Evolutionary conservation across 2,113 vertebrate genomes (phyloP).

Genomic region (Gila orcuttii): DNA sequence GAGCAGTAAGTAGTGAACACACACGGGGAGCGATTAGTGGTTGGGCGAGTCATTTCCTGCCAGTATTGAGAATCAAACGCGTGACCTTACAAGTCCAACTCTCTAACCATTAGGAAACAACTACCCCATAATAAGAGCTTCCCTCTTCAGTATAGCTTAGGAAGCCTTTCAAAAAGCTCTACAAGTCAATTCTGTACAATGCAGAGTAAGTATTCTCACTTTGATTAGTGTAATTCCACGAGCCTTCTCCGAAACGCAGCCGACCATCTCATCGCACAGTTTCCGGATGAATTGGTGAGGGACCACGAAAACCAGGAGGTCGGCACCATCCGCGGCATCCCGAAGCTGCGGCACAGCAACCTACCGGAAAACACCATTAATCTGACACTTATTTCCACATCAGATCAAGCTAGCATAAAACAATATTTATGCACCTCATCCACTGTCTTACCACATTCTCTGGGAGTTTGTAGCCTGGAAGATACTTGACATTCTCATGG

Average conservation of each 20-base stretch:
- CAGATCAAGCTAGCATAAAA: not conserved
- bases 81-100: no score
- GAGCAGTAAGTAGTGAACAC: no score
- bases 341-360: constrained; percentile 81
- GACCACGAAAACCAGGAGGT: constrained; percentile 90
- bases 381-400: not conserved
- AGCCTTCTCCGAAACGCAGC: constrained; percentile 78
- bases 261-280: constrained; percentile 86
- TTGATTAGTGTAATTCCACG: constrained; percentile 93
- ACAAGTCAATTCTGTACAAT: not conserved
- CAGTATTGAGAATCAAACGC: no score
- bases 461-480: constrained; percentile 90
- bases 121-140: not conserved
- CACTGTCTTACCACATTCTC: constrained; percentile 88
- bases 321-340: constrained; percentile 85
- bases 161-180: not conserved
- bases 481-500: constrained; percentile 92
- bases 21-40: no score
- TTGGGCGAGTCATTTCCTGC: no score
- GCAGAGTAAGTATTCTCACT: constrained; percentile 67
- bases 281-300: constrained; percentile 92
- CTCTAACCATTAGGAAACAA: no score
- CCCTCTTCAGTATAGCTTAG: not conserved
- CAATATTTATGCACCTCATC: not conserved
- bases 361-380: constrained; percentile 64